These are phyloP conservation scores for Phalacrocorax brasilianus DNA, from an alignment of 2,113 vertebrate species.

Conservation along the genomic window DNA sequence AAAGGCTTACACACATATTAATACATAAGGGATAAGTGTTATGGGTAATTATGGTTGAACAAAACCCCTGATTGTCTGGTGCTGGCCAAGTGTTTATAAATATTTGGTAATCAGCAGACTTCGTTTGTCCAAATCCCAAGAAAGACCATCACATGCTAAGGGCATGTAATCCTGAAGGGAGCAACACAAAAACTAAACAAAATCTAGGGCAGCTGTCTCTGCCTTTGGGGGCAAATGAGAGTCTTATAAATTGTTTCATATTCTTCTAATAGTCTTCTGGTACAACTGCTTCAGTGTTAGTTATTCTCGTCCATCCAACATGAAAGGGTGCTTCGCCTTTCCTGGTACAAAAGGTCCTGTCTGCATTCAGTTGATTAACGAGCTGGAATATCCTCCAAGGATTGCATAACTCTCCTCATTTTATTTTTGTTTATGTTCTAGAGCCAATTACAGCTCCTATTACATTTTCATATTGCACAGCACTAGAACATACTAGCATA, in stretches of 20 bases:
- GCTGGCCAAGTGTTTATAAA: slow-evolving; percentile 48
- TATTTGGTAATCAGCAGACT: slow-evolving; percentile 48
- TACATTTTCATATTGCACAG: slow-evolving; percentile 11
- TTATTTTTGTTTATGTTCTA: slow-evolving; percentile 48
- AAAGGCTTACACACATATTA: slow-evolving; percentile 9
- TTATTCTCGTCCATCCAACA: neutral
- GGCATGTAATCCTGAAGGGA: neutral
- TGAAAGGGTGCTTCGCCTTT: neutral
- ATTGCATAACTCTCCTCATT: slow-evolving; percentile 33
- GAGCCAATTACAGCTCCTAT: neutral
- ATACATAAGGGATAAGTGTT: slow-evolving; percentile 23
- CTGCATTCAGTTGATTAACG: slow-evolving; percentile 13
- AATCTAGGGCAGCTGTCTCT: neutral
- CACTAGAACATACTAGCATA: neutral
- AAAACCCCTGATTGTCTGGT: slow-evolving; percentile 58
- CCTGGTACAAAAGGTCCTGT: slow-evolving; percentile 1
- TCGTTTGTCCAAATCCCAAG: slow-evolving; percentile 26
- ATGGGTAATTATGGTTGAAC: slow-evolving; percentile 17
- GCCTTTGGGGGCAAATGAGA: neutral
- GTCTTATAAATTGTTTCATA: neutral
- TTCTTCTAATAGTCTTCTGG: neutral
- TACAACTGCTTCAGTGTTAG: neutral
- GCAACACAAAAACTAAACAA: slow-evolving; percentile 8
- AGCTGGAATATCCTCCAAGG: slow-evolving; percentile 43
- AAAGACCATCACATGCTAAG: slow-evolving; percentile 54